Conservation (phyloP, 1,140 invertebrate genomes). For the Babylonia areolata region DNA sequence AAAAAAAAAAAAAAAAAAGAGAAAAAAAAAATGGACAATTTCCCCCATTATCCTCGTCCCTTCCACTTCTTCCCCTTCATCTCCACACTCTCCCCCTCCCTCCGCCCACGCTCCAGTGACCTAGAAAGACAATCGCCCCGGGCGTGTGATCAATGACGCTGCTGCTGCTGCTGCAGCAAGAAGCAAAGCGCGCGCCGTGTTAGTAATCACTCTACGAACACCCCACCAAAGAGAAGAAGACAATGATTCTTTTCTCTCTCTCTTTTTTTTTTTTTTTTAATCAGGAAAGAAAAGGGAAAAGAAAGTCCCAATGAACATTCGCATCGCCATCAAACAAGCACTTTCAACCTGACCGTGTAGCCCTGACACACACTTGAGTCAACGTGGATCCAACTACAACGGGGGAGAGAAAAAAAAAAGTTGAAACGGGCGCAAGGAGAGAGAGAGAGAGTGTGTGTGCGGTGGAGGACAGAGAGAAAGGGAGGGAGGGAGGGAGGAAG, state of each 20-base stretch:
- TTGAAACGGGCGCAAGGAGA: neutral
- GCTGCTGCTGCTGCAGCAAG: neutral
- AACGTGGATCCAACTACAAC: too few species aligned
- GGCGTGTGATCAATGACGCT: neutral
- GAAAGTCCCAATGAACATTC: too few species aligned
- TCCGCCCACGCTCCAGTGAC: slow-evolving; percentile 8
- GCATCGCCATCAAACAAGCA: too few species aligned
- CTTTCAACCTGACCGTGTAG: too few species aligned
- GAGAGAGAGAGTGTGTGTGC: neutral
- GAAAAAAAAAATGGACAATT: too few species aligned
- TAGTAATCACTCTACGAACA: too few species aligned
- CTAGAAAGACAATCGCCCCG: neutral
- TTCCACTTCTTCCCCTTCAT: neutral
- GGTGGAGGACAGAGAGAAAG: neutral
- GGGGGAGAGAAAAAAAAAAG: neutral
- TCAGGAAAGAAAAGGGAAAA: too few species aligned
- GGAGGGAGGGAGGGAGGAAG: neutral
- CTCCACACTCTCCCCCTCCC: neutral
- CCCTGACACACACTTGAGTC: too few species aligned
- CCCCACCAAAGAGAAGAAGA: too few species aligned
- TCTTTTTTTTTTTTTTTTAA: too few species aligned
- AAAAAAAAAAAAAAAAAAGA: too few species aligned
- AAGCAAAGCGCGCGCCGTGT: neutral
- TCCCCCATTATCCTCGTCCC: neutral
- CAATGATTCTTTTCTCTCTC: too few species aligned